Percentiles rank a stretch among this genome's conserved stretches.
phyloP scores from a whole-genome alignment of 2,797 vertebrate genomes.

The Scyliorhinus canicula region DNA sequence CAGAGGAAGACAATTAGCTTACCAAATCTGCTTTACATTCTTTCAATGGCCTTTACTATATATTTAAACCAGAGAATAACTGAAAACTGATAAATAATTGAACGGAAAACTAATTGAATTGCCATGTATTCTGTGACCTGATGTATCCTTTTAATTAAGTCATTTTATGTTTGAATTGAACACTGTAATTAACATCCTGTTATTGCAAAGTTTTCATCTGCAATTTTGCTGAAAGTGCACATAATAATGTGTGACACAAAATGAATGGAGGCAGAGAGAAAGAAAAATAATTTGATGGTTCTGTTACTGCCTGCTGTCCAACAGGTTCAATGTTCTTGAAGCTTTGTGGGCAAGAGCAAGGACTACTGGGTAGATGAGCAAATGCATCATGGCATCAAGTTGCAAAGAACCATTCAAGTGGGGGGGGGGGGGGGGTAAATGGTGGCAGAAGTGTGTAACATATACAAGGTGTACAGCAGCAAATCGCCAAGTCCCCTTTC shows the following conservation, averaged over 20 bases:
- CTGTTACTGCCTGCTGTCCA: background rate
- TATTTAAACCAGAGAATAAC: background rate
- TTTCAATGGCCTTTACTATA: background rate
- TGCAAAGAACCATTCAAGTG: no score
- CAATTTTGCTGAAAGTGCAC: background rate
- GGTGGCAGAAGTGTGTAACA: no score
- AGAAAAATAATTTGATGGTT: background rate
- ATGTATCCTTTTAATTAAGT: background rate
- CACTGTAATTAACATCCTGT: background rate
- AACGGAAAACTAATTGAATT: background rate
- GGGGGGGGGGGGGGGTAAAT: no score
- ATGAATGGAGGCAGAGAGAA: background rate
- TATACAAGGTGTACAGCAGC: no score
- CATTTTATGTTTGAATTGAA: background rate
- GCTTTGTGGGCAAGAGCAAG: no score
- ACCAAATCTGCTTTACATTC: background rate
- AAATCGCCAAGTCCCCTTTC: no score
- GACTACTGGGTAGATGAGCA: no score
- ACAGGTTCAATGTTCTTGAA: background rate
- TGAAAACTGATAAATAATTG: slow-evolving; percentile 11
- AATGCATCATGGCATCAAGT: no score
- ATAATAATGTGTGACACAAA: background rate
- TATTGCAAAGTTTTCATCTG: background rate
- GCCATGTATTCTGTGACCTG: background rate
- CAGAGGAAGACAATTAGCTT: background rate